Conservation (phyloP, 2,888 invertebrate species). For the Nematopogon swammerdamellus region DNA sequence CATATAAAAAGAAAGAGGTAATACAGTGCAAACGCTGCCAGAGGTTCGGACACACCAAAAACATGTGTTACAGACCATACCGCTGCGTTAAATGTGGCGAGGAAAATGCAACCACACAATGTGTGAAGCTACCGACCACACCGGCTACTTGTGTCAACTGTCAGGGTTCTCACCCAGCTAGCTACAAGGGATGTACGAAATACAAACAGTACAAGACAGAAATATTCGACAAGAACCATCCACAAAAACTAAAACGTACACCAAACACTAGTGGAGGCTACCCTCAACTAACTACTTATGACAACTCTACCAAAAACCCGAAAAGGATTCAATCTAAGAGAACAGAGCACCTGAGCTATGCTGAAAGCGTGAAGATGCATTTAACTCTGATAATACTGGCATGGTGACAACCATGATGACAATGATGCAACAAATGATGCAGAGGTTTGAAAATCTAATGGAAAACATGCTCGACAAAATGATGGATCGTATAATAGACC, state of each 20-base stretch:
- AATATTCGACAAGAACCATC: conserved; percentile 1
- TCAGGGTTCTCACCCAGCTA: conserved; percentile 11
- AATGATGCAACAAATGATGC: neutral
- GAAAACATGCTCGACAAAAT: neutral
- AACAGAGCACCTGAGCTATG: too few relatives aligned
- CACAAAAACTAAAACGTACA: neutral
- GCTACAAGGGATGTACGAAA: conserved; percentile 8
- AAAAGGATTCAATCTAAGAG: too few relatives aligned
- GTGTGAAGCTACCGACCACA: conserved; percentile 11
- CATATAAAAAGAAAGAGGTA: conserved; percentile 12
- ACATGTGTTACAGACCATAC: conserved; percentile 12
- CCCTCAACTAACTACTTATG: too few relatives aligned
- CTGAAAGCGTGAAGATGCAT: too few relatives aligned
- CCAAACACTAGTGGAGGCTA: too few relatives aligned
- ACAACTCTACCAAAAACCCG: too few relatives aligned
- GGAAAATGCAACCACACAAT: conserved; percentile 12
- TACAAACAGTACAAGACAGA: conserved; percentile 10
- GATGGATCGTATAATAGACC: neutral
- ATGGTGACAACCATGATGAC: too few relatives aligned
- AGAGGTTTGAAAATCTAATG: neutral
- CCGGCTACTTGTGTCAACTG: conserved; percentile 13
- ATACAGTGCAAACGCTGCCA: conserved; percentile 14
- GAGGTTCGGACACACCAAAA: conserved; percentile 14
- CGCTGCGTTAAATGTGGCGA: conserved; percentile 14
- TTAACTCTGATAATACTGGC: too few relatives aligned